Evolutionary conservation across 2,113 vertebrate species (phyloP), one percentile per base, ranked within the genome.

Genomic region (Equus przewalskii): DNA sequence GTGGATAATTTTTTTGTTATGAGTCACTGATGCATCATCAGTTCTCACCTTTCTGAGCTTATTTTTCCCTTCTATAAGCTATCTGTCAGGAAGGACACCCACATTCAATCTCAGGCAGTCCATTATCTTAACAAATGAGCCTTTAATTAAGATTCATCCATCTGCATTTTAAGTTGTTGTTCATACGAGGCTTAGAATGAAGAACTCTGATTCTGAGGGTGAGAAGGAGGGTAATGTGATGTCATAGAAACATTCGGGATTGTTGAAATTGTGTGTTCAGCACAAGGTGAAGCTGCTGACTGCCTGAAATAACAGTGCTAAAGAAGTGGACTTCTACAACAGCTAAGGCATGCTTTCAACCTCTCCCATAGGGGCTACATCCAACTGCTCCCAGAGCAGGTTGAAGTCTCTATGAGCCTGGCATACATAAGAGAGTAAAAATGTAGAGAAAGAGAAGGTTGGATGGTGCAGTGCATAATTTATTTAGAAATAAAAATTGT

Each of bases 71-170:
- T 70, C 46, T 79, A 15, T 36, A 79, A 85, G 6, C 73, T 87
- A 67, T 75, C n/a, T 86, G 44, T 95, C 95, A 83, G 28, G 44
- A 89, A 89, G 79, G 64, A 97, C 24, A 96, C 89, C 81, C 72
- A 92, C 81, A 83, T 80, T 79, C 56, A 93, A 70, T 54, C 79
- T 60, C 64, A 96, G 30, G 44, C 58, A 89, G 28, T 54, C 33
- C 41, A 46, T 49, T 94, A 69, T 64, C 89, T 96, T 89, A 28
- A 86, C 67, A 60, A 83, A 62, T 30, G 28, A 41, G 22, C 9
- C 44, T 82, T 33, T 70, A 16, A 67, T 21, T 41, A 85, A 88
- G 65, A 93, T 58, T 76, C 33, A 58, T 83, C 41, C 22, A n/a
- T 70, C 64, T 69, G 62, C 65, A 81, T 91, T 94, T 85, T 72